Conservation (phyloP, 2,113 vertebrate species). For the Malurus melanocephalus region DNA sequence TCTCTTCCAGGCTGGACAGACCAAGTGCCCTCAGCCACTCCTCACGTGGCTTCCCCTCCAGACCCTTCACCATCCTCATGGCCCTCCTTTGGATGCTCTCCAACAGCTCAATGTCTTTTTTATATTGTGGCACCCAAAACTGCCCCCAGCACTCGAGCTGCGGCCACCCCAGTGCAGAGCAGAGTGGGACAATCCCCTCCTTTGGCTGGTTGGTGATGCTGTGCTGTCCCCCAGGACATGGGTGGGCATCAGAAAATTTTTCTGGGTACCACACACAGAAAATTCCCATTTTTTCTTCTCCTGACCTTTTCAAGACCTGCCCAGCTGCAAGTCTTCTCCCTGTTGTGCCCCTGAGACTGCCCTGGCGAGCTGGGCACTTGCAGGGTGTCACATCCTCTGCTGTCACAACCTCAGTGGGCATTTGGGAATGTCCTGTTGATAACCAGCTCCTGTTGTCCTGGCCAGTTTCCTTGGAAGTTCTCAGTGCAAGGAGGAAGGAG, state of each 20-base stretch:
- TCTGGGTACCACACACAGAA: neutral
- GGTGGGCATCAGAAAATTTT: neutral
- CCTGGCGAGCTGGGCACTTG: neutral
- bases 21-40: neutral
- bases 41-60: neutral
- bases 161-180: neutral
- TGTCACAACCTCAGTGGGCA: neutral
- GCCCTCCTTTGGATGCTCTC: neutral
- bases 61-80: neutral
- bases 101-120: neutral
- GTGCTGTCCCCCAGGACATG: neutral
- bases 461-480: neutral
- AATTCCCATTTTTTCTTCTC: neutral
- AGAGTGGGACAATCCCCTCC: neutral
- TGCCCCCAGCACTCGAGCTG: accelerated
- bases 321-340: neutral
- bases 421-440: accelerated
- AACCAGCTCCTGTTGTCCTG: neutral
- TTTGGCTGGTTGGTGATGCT: neutral
- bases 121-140: neutral
- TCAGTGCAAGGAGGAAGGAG: neutral
- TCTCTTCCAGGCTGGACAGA: neutral
- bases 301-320: neutral
- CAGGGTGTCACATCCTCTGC: neutral
- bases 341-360: neutral